Evolutionary conservation across 2,113 vertebrate species (phyloP), one percentile per base, ranked within the genome.

Genomic region (Ardeotis arabs): DNA sequence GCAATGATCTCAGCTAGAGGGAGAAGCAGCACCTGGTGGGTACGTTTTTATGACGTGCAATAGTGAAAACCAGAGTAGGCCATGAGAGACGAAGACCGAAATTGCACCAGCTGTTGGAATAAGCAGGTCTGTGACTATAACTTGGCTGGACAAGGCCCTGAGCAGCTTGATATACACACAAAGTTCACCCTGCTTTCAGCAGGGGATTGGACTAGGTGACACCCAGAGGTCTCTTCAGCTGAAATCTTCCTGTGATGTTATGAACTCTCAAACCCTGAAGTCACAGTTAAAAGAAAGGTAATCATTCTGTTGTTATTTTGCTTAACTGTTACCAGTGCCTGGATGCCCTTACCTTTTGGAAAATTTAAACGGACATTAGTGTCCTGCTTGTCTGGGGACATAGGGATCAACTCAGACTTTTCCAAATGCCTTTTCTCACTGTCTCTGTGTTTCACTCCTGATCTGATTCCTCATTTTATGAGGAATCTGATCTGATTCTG

Each of bases 51-150:
- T 20, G 55, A 62, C 17, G 20, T 37, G 29, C 1, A 3, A 58
- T 19, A 87, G 27, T 23, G 59, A 79, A 70, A 86, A 55, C 25
- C 31, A 67, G 67, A 74, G 44, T 23, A 68, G 69, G 21, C 19
- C 10, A 21, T 8, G 23, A 81, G 37, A 67, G 22, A 41, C 5
- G 39, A 45, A 74, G 31, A 77, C 39, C 17, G 70, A 35, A 62
- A 55, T 39, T 23, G 11, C 12, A 70, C 6, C 20, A 0, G 0
- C 10, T 22, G 21, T 6, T 75, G 23, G 47, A 72, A 59, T 6
- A 27, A 67, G n/a, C 47, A 55, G 14, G 31, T 47, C 3, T 3
- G 73, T 52, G 33, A 56, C 10, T 49, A 4, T 19, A 23, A 23
- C 28, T 39, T 37, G 16, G 6, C 25, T 21, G 18, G 29, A 49